A percentile compares a stretch with the other conserved stretches of the same genome.
These are phyloP conservation scores for Syngnathus acus DNA, from an alignment of 2,797 vertebrate species.

Conservation along the genomic window DNA sequence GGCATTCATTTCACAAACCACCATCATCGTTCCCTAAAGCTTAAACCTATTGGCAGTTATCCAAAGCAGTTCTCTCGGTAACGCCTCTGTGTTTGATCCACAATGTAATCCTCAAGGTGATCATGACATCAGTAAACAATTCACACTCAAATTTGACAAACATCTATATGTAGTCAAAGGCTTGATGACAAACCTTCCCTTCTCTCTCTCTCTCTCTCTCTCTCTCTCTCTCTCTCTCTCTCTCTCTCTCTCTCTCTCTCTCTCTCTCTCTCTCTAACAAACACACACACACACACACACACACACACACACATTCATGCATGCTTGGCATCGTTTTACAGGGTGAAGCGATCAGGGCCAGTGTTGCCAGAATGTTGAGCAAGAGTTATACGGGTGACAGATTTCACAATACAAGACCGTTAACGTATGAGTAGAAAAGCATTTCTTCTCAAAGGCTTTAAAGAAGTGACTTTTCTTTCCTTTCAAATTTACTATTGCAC, in stretches of 20 bases:
- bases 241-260: not conserved
- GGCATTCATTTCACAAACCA: conserved; percentile 14
- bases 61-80: conserved; percentile 3
- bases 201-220: not conserved
- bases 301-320: conserved; percentile 19
- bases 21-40: conserved; percentile 11
- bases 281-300: not conserved
- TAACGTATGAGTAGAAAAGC: conserved; percentile 6
- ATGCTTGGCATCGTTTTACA: conserved; percentile 35
- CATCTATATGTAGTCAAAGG: conserved; percentile 32
- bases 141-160: conserved; percentile 26
- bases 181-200: conserved; percentile 27
- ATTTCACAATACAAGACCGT: conserved; percentile 38
- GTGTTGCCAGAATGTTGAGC: conserved; percentile 35
- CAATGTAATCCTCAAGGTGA: conserved; percentile 11
- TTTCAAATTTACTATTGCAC: conserved; percentile 48
- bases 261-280: not conserved
- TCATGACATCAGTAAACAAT: conserved; percentile 16
- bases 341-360: conserved; percentile 44
- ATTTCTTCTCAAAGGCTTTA: conserved; percentile 6
- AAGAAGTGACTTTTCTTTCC: conserved; percentile 30
- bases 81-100: conserved; percentile 4
- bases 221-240: not conserved
- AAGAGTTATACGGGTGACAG: conserved; percentile 31
- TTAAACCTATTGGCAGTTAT: conserved; percentile 8